Base-by-base conservation (phyloP, 2,113 vertebrate genomes). In the Choloepus hoffmanni region DNA sequence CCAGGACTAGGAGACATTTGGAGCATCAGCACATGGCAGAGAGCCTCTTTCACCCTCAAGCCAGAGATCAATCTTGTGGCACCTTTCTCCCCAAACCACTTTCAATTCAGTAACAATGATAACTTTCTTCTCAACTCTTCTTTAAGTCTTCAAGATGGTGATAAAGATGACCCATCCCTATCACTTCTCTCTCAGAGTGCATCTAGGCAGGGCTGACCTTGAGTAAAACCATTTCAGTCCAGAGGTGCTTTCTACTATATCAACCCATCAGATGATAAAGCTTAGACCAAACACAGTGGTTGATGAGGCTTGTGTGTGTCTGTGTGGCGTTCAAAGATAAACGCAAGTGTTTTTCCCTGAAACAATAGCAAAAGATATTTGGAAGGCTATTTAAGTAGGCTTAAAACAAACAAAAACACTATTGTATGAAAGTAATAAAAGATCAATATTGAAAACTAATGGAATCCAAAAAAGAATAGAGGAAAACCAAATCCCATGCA, bases 71-170 rank as follows among this genome's bases (percentile, higher is more conserved):
- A 0, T 13, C 36, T 43, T 23, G 4, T 12, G 82, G 55, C 48
- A 19, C 30, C 63, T 13, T 73, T 28, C 33, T 70, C 67, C 36
- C 26, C 62, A 23, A 12, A 30, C 48, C 33, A 40, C 30, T 24
- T 19, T 45, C 1, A 0, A 0, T 24, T 60, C 48, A 1, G 23
- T 6, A 24, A 23, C 13, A 9, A 43, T 4, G 12, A 15, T 58
- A 21, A 26, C 15, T 3, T 7, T 3, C 24, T 50, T 28, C 13
- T 24, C 15, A 15, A 1, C 26, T 72, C 73, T 48, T 14, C 5
- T 21, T 48, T 58, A 55, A 40, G 14, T 33, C 40, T 9, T 3
- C 1, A 9, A 24, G 63, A 19, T 2, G 3, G 79, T 28, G 40
- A 30, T 30, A 1, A 3, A 18, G 26, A 21, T 23, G 67, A 15